Evolutionary conservation across 2,888 invertebrate species (phyloP).

Genomic region (Torymus texanus): DNA sequence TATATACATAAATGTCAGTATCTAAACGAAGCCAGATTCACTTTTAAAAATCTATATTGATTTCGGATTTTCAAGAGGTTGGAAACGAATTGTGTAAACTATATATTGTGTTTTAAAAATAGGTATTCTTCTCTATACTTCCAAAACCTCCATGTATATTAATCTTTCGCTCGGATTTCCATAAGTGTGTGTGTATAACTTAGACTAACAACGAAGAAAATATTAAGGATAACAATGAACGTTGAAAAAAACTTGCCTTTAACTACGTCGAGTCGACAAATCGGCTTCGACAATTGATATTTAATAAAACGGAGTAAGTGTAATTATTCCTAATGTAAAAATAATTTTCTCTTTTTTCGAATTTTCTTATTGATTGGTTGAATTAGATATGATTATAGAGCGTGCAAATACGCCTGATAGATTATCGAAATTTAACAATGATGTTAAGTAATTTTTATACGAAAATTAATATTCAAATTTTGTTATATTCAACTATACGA

Average conservation of each 20-base stretch:
- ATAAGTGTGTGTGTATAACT: slow-evolving; percentile 33
- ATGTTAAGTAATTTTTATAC: no score
- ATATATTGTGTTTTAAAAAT: no score
- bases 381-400: no score
- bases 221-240: slow-evolving; percentile 40
- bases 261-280: slow-evolving; percentile 41
- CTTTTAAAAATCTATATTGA: no score
- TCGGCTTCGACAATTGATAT: slow-evolving; percentile 38
- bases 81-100: no score
- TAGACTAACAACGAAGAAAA: slow-evolving; percentile 55
- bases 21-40: neutral
- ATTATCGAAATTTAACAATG: no score
- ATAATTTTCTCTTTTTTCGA: slow-evolving; percentile 19
- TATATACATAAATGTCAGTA: neutral
- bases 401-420: no score
- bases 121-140: neutral
- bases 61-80: no score
- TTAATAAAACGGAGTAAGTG: slow-evolving; percentile 38
- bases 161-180: slow-evolving; percentile 34
- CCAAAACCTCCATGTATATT: slow-evolving; percentile 43
- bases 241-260: slow-evolving; percentile 55
- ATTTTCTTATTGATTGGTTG: slow-evolving; percentile 1
- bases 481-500: no score
- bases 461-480: no score
- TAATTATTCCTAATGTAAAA: slow-evolving; percentile 35